Conservation (phyloP, 2,113 vertebrate genomes). For the Scopus umbretta region DNA sequence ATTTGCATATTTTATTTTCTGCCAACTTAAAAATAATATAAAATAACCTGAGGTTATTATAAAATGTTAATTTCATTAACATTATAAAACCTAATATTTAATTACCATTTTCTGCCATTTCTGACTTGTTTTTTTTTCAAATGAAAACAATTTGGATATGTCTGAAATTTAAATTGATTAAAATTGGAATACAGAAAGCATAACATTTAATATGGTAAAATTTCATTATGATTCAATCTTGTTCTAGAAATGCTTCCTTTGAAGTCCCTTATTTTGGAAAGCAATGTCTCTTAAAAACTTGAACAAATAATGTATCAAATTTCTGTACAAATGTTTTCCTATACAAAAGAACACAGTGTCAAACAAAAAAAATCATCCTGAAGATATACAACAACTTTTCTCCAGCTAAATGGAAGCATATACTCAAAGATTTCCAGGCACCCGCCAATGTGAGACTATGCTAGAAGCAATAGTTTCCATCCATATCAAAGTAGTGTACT, state of each 20-base stretch:
- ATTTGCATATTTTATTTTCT: slow-evolving; percentile 29
- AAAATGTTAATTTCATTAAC: slow-evolving; percentile 17
- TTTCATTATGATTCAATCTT: neutral
- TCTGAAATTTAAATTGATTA: slow-evolving; percentile 2
- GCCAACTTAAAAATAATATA: slow-evolving; percentile 6
- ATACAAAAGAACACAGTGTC: neutral
- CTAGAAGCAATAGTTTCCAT: neutral
- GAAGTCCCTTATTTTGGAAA: slow-evolving; percentile 27
- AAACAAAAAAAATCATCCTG: neutral
- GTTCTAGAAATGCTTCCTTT: neutral
- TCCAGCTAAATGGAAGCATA: neutral
- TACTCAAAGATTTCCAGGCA: neutral
- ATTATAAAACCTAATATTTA: neutral
- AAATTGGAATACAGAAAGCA: neutral
- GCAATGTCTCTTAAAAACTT: neutral
- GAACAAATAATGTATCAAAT: neutral
- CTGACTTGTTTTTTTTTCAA: slow-evolving; percentile 31
- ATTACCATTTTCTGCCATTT: neutral
- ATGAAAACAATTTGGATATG: neutral
- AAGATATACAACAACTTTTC: neutral
- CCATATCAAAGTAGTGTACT: neutral
- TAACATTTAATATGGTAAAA: neutral
- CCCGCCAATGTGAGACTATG: neutral
- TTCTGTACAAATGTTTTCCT: slow-evolving; percentile 12
- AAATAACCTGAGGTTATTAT: neutral